These are phyloP conservation scores for Habrosyne pyritoides DNA, from an alignment of 2,888 invertebrate species.

Conservation along the genomic window DNA sequence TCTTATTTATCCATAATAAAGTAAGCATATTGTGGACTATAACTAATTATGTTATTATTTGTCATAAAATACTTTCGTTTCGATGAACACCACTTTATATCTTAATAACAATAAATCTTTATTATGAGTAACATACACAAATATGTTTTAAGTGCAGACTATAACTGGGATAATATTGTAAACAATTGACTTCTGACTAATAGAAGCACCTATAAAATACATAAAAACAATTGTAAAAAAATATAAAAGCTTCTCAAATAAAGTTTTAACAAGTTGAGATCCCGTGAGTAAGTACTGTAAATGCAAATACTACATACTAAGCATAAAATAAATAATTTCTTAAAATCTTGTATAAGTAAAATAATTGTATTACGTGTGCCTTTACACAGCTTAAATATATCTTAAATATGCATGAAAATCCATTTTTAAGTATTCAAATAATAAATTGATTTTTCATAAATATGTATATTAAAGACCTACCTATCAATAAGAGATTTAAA, in stretches of 20 bases:
- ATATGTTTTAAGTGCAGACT: not conserved
- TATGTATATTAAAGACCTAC: too few species aligned
- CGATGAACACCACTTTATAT: not conserved
- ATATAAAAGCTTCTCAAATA: not conserved
- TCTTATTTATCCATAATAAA: not conserved
- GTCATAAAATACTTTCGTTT: constrained; percentile 1
- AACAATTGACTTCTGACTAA: not conserved
- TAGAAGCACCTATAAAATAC: not conserved
- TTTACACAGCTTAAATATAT: too few species aligned
- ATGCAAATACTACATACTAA: not conserved
- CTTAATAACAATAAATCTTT: not conserved
- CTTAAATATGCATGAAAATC: not conserved
- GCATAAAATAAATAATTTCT: too few species aligned
- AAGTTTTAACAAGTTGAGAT: not conserved
- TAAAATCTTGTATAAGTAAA: too few species aligned
- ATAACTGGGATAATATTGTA: not conserved
- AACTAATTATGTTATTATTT: not conserved
- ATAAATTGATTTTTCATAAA: too few species aligned
- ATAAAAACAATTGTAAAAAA: not conserved
- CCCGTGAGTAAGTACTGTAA: not conserved
- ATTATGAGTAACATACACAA: not conserved
- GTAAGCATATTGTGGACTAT: not conserved
- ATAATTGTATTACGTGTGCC: too few species aligned
- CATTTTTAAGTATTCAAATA: too few species aligned
- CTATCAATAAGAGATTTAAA: not conserved